Evolutionary conservation across 2,113 vertebrate species (phyloP).

Genomic region (Tachuris rubrigastra): DNA sequence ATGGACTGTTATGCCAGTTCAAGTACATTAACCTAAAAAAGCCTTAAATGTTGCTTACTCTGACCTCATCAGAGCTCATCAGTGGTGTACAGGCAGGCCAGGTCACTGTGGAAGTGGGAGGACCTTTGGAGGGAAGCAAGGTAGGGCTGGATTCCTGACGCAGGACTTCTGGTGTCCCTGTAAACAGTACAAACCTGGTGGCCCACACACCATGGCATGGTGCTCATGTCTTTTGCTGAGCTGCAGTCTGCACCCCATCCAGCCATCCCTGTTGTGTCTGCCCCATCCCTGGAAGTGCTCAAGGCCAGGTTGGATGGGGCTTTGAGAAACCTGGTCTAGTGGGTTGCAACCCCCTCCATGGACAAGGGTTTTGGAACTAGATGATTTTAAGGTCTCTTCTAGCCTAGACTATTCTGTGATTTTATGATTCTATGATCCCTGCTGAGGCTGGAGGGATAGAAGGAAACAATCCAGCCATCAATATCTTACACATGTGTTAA

Average conservation of each 20-base stretch:
- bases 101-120: accelerated
- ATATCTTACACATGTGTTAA: background rate
- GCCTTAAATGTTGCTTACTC: background rate
- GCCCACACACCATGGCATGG: background rate
- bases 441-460: background rate
- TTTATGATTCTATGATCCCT: background rate
- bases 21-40: background rate
- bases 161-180: background rate
- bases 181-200: background rate
- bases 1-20: background rate
- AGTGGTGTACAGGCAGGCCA: background rate
- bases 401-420: background rate
- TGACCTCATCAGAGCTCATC: background rate
- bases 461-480: background rate
- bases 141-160: background rate
- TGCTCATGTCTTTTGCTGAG: background rate
- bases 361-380: background rate
- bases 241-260: background rate
- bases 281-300: background rate
- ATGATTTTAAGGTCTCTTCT: background rate
- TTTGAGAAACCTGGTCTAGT: background rate
- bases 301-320: background rate
- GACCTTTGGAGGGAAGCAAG: background rate
- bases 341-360: background rate
- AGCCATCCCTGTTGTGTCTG: background rate